Evolutionary conservation across 2,797 vertebrate species (phyloP).

Genomic region (Allenopithecus nigroviridis): DNA sequence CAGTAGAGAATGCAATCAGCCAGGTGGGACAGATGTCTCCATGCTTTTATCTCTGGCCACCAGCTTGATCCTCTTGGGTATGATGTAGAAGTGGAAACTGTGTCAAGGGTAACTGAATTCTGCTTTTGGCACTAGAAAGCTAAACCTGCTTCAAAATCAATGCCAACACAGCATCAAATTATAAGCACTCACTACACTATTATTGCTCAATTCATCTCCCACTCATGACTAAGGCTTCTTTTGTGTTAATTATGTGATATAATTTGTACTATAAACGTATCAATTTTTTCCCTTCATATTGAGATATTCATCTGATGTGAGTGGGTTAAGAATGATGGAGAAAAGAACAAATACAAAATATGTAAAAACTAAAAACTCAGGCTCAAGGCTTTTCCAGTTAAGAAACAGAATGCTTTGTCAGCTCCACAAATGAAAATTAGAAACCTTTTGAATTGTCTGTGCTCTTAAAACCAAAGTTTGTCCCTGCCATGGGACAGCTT

Average conservation of each 20-base stretch:
- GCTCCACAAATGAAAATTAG: slow-evolving; percentile 2
- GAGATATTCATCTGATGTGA: background rate
- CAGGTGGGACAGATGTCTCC: background rate
- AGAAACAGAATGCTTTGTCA: background rate
- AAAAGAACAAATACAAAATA: background rate
- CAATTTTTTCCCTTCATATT: background rate
- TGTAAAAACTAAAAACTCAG: background rate
- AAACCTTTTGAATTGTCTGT: background rate
- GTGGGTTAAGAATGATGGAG: background rate
- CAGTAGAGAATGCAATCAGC: background rate
- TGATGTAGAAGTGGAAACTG: background rate
- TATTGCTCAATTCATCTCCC: background rate
- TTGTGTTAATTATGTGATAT: slow-evolving; percentile 2
- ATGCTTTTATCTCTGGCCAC: background rate
- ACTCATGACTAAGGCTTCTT: background rate
- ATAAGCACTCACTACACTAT: background rate
- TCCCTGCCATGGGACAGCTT: background rate
- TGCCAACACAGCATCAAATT: background rate
- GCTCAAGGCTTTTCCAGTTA: background rate
- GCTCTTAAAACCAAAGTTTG: background rate
- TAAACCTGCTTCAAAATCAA: background rate
- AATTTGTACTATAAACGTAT: background rate
- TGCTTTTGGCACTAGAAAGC: background rate
- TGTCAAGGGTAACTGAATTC: background rate
- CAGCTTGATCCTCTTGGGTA: background rate